Evolutionary conservation across 2,888 invertebrate genomes (phyloP).

Genomic region (Heliconius ethilla): DNA sequence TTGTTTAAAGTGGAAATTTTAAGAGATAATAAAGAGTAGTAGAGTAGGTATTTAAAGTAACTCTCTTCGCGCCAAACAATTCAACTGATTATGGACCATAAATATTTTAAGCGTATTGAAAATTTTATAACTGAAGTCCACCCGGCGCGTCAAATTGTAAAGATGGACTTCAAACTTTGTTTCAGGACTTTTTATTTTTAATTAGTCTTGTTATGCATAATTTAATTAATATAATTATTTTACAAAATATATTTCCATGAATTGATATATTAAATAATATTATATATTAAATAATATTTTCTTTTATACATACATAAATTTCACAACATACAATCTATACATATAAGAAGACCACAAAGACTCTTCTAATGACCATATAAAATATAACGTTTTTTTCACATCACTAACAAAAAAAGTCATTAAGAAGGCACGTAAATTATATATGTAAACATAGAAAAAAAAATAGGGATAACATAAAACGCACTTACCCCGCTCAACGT

Average conservation of each 20-base stretch:
- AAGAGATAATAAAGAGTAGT: constrained; percentile 12
- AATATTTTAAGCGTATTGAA: constrained; percentile 35
- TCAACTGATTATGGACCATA: constrained; percentile 24
- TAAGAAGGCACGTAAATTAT: background rate
- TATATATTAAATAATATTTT: background rate
- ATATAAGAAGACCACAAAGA: background rate
- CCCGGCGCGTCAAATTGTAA: constrained; percentile 17
- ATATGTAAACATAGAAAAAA: constrained; percentile 9
- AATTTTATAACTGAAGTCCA: constrained; percentile 34
- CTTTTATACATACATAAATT: no score
- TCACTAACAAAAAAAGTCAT: background rate
- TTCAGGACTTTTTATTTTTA: background rate
- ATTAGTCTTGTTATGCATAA: background rate
- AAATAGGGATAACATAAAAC: constrained; percentile 50
- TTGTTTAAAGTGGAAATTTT: background rate
- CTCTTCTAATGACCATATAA: background rate
- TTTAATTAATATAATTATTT: background rate
- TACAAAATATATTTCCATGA: background rate
- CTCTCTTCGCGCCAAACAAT: constrained; percentile 20
- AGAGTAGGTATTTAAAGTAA: constrained; percentile 10
- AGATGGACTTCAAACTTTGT: constrained; percentile 23
- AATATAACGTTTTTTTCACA: no score
- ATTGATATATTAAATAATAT: background rate
- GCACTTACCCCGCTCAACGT: constrained; percentile 97
- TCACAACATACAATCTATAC: constrained; percentile 1